These are phyloP conservation scores for Hylaeus volcanicus DNA, from an alignment of 1,140 invertebrate species.

Conservation along the genomic window DNA sequence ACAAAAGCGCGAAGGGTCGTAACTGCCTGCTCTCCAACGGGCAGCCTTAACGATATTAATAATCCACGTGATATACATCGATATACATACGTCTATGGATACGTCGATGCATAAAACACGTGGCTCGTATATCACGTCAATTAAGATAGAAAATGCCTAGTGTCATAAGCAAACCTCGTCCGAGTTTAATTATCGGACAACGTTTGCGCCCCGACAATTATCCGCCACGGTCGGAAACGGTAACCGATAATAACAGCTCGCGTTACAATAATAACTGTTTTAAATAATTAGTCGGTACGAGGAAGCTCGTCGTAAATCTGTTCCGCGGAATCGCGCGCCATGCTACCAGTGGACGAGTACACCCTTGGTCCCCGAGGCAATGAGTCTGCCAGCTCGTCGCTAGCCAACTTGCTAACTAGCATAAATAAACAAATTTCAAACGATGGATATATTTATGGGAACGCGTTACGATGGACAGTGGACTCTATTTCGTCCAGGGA, in stretches of 20 bases:
- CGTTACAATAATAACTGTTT: conserved; percentile 51
- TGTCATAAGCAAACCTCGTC: conserved; percentile 31
- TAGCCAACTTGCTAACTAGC: neutral
- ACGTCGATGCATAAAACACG: conserved; percentile 21
- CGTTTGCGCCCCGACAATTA: conserved; percentile 32
- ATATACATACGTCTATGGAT: conserved; percentile 2
- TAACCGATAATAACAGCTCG: conserved; percentile 35
- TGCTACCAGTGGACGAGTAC: neutral
- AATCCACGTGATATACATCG: conserved; percentile 14
- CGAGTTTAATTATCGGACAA: conserved; percentile 34
- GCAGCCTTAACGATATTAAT: conserved; percentile 31
- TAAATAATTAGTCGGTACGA: conserved; percentile 38
- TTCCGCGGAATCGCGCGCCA: neutral
- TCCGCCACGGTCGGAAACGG: conserved; percentile 36
- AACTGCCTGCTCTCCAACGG: neutral
- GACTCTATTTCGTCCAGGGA: no score
- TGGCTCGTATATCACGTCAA: conserved; percentile 49
- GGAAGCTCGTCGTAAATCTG: conserved; percentile 26
- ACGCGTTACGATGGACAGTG: neutral
- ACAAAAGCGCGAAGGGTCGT: neutral
- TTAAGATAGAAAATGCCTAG: conserved; percentile 43
- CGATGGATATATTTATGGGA: neutral
- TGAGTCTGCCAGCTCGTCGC: neutral
- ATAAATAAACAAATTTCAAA: neutral
- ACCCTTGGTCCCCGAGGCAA: neutral